phyloP scores from a whole-genome alignment of 1,140 invertebrate genomes.

The Bombus consobrinus region DNA sequence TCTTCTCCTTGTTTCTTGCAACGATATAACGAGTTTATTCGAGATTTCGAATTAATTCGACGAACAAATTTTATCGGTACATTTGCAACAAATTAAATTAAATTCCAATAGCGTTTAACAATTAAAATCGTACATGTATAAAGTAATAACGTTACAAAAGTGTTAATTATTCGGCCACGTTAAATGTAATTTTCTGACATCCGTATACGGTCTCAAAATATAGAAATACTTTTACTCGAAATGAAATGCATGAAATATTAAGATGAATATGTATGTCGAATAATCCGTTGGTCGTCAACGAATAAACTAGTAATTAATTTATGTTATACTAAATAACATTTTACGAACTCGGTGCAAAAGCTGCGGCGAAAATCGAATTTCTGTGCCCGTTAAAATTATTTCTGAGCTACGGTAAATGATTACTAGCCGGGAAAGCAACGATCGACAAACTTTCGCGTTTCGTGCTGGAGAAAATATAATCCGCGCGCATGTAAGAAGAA shows the following conservation, averaged over 20 bases:
- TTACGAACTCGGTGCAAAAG: neutral
- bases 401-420: neutral
- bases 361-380: neutral
- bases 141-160: neutral
- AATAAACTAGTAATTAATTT: slow-evolving; percentile 4
- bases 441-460: neutral
- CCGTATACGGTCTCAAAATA: neutral
- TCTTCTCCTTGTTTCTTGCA: neutral
- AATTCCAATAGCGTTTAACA: neutral
- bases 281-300: neutral
- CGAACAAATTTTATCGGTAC: neutral
- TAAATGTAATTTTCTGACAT: neutral
- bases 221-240: neutral
- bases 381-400: slow-evolving; percentile 12
- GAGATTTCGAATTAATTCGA: neutral
- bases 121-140: neutral
- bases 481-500: neutral
- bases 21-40: neutral
- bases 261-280: neutral
- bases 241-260: neutral
- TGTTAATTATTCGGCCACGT: neutral
- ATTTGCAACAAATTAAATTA: neutral
- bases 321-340: neutral
- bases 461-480: neutral
- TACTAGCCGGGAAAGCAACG: neutral